Evolutionary conservation across 2,797 vertebrate species (phyloP).

Genomic region (Eidolon dupreanum): DNA sequence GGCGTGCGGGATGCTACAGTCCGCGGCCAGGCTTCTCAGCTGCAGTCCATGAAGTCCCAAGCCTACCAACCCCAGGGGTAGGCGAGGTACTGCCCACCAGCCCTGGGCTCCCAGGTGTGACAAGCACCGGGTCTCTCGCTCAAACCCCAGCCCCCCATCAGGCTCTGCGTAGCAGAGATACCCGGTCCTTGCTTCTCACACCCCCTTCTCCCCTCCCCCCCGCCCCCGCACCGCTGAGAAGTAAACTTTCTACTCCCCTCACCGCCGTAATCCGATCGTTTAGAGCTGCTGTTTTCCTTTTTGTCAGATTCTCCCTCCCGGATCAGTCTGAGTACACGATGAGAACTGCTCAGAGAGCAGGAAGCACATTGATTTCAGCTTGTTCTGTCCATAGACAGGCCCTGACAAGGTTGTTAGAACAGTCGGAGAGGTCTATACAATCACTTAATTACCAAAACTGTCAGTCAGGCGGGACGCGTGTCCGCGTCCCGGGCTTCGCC

Average conservation of each 20-base stretch:
- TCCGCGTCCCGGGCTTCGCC: slow-evolving; percentile 89
- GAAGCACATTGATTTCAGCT: slow-evolving; percentile 95
- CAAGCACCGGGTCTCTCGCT: fast-evolving
- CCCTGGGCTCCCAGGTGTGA: background rate
- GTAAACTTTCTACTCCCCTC: slow-evolving; percentile 79
- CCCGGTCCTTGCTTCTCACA: fast-evolving
- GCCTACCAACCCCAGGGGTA: fast-evolving
- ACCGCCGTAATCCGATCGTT: slow-evolving; percentile 60
- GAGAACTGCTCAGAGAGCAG: slow-evolving; percentile 90
- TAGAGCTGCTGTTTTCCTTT: slow-evolving; percentile 81
- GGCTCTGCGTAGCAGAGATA: background rate
- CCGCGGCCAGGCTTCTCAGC: background rate
- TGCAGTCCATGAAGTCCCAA: fast-evolving
- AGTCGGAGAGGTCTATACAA: slow-evolving; percentile 95
- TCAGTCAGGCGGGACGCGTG: slow-evolving; percentile 94
- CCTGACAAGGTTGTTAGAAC: slow-evolving; percentile 98
- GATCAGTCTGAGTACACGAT: slow-evolving; percentile 86
- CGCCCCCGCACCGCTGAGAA: slow-evolving; percentile 12
- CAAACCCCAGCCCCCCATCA: background rate
- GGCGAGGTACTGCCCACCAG: background rate
- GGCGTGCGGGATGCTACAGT: background rate
- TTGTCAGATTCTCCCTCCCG: slow-evolving; percentile 79
- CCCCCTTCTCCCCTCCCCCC: no score
- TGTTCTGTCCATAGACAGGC: slow-evolving; percentile 93
- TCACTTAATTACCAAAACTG: slow-evolving; percentile 99